phyloP scores from a whole-genome alignment of 1,140 invertebrate genomes.

The Macrocentrus cingulum region DNA sequence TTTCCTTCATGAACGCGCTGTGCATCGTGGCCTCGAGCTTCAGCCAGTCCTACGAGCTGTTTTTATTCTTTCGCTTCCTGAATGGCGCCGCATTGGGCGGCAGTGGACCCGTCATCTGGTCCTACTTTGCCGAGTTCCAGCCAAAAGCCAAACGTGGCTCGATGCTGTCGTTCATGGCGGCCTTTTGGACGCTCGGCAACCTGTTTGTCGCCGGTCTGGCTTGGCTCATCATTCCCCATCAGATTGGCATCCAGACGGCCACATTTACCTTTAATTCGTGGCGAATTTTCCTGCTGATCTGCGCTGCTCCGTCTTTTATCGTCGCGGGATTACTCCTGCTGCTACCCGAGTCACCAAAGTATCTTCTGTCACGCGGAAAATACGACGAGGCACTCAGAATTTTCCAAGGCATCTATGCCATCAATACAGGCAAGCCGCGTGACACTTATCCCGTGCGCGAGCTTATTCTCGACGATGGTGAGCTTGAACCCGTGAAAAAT shows the following conservation, averaged over 20 bases:
- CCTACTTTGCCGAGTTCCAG: constrained; percentile 93
- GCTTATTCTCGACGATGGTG: constrained; percentile 69
- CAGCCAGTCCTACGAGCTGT: constrained; percentile 81
- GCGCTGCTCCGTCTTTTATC: constrained; percentile 81
- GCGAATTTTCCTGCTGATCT: constrained; percentile 86
- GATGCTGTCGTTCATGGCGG: constrained; percentile 90
- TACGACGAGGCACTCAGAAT: constrained; percentile 78
- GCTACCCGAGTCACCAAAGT: constrained; percentile 92
- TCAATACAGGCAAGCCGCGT: constrained; percentile 74
- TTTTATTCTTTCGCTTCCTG: constrained; percentile 86
- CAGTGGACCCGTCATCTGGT: constrained; percentile 93
- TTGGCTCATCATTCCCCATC: constrained; percentile 83
- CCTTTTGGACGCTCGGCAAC: constrained; percentile 91
- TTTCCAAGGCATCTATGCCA: constrained; percentile 76
- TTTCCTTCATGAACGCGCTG: constrained; percentile 85
- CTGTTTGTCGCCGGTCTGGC: constrained; percentile 83
- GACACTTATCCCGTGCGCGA: constrained; percentile 78
- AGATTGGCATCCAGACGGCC: constrained; percentile 67
- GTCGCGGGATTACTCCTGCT: constrained; percentile 80
- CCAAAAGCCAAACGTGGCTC: constrained; percentile 84
- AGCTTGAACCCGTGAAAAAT: constrained; percentile 60
- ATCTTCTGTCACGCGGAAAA: constrained; percentile 74
- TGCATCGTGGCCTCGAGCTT: constrained; percentile 87
- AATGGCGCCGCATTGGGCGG: constrained; percentile 94
- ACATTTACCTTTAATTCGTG: constrained; percentile 85